Conservation (phyloP, 2,888 invertebrate genomes). For the Pherbina coryleti region DNA sequence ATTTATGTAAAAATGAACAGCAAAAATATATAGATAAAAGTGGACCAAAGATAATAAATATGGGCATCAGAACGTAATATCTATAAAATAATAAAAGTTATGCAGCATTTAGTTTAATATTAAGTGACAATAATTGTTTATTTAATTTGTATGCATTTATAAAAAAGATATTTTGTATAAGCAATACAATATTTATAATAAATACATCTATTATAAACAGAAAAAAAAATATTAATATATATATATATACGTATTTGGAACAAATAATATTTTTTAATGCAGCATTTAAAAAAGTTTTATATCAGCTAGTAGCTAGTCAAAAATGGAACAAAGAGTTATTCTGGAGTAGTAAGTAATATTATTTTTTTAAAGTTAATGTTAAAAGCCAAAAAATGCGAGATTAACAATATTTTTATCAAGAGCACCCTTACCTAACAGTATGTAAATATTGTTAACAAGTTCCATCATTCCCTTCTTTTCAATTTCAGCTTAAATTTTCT, state of each 20-base stretch:
- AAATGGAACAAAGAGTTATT: no score
- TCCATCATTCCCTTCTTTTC: no score
- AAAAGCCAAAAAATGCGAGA: no score
- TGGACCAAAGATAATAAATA: slow-evolving; percentile 8
- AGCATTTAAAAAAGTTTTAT: background rate
- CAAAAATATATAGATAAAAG: background rate
- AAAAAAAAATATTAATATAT: background rate
- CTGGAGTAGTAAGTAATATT: no score
- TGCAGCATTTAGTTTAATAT: background rate
- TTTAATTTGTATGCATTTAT: background rate
- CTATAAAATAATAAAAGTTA: background rate
- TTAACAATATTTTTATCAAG: no score
- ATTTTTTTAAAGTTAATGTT: no score
- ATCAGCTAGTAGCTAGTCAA: no score
- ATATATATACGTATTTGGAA: background rate
- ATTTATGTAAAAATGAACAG: background rate
- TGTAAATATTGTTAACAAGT: no score
- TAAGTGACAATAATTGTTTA: background rate
- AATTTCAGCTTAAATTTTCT: no score
- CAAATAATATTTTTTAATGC: background rate
- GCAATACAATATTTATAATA: background rate
- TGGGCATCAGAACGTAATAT: background rate
- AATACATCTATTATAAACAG: slow-evolving; percentile 4
- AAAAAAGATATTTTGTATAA: background rate
- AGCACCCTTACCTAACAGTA: no score